Evolutionary conservation across 1,140 invertebrate genomes (phyloP).

Genomic region (Solenopsis fugax): DNA sequence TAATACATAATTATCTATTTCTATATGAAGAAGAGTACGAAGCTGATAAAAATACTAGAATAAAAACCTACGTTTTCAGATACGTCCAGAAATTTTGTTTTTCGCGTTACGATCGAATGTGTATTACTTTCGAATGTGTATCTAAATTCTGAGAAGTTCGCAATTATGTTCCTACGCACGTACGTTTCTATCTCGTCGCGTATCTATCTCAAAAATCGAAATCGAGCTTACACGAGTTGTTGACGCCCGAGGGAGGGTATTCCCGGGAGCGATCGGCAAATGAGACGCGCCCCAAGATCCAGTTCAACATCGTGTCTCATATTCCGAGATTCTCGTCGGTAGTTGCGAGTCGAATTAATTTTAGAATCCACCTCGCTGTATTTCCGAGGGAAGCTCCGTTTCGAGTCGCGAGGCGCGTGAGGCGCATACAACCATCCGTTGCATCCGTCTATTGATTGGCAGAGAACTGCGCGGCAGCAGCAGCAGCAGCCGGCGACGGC

Average conservation of each 20-base stretch:
- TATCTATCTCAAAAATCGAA: background rate
- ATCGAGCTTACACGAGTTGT: background rate
- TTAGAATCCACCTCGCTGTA: slow-evolving; percentile 42
- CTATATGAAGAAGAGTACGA: background rate
- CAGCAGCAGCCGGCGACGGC: background rate
- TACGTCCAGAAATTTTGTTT: background rate
- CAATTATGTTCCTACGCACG: background rate
- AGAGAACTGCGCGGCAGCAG: background rate
- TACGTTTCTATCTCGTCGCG: background rate
- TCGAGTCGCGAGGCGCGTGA: slow-evolving; percentile 24
- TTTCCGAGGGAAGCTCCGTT: slow-evolving; percentile 37
- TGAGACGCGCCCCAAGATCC: background rate
- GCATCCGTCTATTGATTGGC: slow-evolving; percentile 33
- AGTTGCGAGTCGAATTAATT: slow-evolving; percentile 46
- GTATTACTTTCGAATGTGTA: no score
- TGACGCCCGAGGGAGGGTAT: background rate
- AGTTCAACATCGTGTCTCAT: slow-evolving; percentile 6
- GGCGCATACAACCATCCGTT: background rate
- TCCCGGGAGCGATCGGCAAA: background rate
- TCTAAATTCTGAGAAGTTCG: background rate
- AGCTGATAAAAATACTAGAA: background rate
- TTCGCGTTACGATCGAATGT: background rate
- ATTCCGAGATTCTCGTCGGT: slow-evolving; percentile 47
- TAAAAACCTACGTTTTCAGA: background rate
- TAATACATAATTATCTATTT: background rate